Evolutionary conservation across 2,797 vertebrate genomes (phyloP), one percentile per base, ranked within the genome.

Genomic region (Rhinoraja longicauda): DNA sequence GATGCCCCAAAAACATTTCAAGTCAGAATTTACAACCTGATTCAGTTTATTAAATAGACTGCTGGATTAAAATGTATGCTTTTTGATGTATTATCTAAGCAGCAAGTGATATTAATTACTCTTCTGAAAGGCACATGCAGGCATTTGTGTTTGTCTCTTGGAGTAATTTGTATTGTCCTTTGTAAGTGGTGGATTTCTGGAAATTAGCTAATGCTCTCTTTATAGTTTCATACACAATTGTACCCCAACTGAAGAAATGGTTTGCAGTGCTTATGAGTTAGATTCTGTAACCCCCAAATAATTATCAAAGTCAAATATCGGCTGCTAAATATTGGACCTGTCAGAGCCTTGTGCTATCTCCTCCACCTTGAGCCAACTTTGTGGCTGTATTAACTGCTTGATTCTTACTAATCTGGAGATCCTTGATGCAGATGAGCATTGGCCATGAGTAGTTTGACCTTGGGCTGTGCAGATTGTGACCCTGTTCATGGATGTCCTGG

Each of bases 31-130:
- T 32, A 15, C 62, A 88, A 64, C 5, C n/a, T 29, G 6, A n/a
- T 64, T 62, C 59, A 62, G 29, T 32, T 62, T 62, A 17, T 62
- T 29, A 32, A 29, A 29, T 17, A 32, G 62, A 64, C 26, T 62
- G 59, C 1, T n/a, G 57, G 57, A 86, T 57, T 62, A 59, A 86
- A 64, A 86, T 86, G n/a, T 86, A 86, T 62, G n/a, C 59, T n/a
- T 84, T 53, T 45, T 57, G 79, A 82, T 82, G 21, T 82, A 82
- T 86, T 29, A 32, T 64, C 82, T 86, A 86, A 86, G 53, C 59
- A 12, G 24, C 81, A 84, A 84, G 53, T 57, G 26, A 57, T 59
- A 53, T 70, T 2, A 2, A 76, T 76, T 29, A 86, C 57, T 17
- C 29, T n/a, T 67, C 1, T 88, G 59, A 88, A 88, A 67, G n/a